phyloP scores from a whole-genome alignment of 2,113 vertebrate species.

The Artemisiospiza belli region DNA sequence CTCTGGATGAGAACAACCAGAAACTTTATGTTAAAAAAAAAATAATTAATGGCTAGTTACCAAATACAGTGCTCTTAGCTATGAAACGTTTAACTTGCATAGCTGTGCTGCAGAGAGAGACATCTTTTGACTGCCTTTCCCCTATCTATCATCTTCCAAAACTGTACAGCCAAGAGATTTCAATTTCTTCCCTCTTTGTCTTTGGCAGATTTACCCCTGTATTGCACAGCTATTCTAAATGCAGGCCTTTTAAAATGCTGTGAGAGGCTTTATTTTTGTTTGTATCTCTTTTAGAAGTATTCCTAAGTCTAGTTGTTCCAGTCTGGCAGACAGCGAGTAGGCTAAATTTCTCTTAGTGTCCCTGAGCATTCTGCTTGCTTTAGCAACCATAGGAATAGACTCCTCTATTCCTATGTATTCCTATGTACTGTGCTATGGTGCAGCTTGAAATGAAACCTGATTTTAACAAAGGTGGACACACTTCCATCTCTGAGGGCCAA shows the following conservation, averaged over 20 bases:
- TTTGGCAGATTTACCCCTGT: not conserved
- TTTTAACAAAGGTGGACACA: not conserved
- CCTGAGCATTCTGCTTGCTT: not conserved
- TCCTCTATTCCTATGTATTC: not conserved
- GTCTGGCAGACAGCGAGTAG: not conserved
- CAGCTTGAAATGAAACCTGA: not conserved
- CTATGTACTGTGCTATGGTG: not conserved
- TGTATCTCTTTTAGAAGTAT: not conserved
- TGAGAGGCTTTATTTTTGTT: not conserved
- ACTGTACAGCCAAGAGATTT: not conserved
- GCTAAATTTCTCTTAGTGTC: not conserved
- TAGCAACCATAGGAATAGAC: not conserved
- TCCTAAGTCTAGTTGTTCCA: not conserved
- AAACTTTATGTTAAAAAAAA: not conserved
- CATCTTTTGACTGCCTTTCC: not conserved
- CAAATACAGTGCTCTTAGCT: not conserved
- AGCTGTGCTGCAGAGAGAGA: not conserved
- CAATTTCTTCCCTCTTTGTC: slow-evolving; percentile 16
- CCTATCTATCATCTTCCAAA: not conserved
- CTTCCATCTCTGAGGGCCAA: fast-evolving
- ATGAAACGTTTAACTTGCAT: not conserved
- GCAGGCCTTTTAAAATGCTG: not conserved
- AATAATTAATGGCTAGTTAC: not conserved
- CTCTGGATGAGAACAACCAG: not conserved
- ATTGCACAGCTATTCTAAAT: not conserved